Conservation (phyloP, 2,797 vertebrate genomes). For the Crenichthys baileyi region DNA sequence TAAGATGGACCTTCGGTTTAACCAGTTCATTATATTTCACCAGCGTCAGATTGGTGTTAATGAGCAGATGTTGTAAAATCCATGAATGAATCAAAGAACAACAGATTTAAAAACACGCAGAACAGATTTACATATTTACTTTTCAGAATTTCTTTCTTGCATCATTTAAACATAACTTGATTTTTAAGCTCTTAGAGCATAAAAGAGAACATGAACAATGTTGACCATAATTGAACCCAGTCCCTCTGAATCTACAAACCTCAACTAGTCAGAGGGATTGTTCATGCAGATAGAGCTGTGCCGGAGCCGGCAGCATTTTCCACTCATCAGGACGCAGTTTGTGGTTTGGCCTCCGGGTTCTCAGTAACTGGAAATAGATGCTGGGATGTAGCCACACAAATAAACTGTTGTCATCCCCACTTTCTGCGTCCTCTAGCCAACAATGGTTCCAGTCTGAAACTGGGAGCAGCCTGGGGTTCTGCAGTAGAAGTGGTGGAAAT, state of each 20-base stretch:
- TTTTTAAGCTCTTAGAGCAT: neutral
- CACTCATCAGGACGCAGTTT: constrained; percentile 18
- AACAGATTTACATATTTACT: too few species aligned
- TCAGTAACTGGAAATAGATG: constrained; percentile 24
- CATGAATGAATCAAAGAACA: too few species aligned
- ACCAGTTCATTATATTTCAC: too few species aligned
- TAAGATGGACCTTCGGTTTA: too few species aligned
- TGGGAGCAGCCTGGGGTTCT: neutral
- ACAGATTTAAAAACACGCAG: too few species aligned
- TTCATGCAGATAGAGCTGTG: constrained; percentile 6
- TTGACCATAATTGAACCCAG: constrained; percentile 6
- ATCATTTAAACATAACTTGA: neutral
- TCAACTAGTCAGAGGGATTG: neutral
- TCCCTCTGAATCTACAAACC: constrained; percentile 5
- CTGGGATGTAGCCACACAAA: constrained; percentile 7
- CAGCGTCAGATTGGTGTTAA: too few species aligned
- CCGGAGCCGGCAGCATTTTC: constrained; percentile 21
- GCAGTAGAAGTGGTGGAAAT: neutral
- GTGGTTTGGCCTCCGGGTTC: constrained; percentile 17
- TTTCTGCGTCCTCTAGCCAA: neutral
- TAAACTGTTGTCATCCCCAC: constrained; percentile 8
- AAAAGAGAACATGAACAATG: neutral
- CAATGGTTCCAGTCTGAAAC: constrained; percentile 4
- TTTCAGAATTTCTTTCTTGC: too few species aligned
- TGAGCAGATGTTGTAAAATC: too few species aligned